Percentiles rank a stretch among this genome's conserved stretches.
phyloP scores from a whole-genome alignment of 2,113 vertebrate species.

The Silurus asotus region DNA sequence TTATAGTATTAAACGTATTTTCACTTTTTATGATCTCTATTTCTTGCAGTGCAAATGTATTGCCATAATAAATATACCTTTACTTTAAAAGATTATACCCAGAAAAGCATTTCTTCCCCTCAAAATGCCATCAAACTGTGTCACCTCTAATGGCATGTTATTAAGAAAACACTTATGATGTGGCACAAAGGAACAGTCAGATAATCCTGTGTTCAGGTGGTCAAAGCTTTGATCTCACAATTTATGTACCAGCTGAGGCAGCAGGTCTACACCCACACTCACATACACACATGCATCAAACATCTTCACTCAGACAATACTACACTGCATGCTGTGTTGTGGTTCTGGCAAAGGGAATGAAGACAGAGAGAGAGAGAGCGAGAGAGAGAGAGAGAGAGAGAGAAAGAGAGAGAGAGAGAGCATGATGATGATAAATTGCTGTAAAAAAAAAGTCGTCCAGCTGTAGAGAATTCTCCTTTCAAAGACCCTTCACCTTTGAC shows the following conservation, averaged over 20 bases:
- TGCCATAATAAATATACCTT: neutral
- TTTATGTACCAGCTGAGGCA: conserved; percentile 39
- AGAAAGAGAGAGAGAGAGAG: conserved; percentile 15
- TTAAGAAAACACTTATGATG: neutral
- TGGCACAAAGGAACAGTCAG: neutral
- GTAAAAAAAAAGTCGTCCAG: conserved; percentile 32
- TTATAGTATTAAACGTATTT: too few species aligned
- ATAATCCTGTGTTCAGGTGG: conserved; percentile 25
- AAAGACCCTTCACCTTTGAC: conserved; percentile 45
- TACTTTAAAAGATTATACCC: neutral
- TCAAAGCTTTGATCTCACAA: conserved; percentile 39
- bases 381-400: conserved; percentile 20
- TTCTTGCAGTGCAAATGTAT: neutral
- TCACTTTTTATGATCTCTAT: too few species aligned
- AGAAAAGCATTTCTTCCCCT: neutral
- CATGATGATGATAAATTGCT: conserved; percentile 45
- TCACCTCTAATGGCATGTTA: neutral
- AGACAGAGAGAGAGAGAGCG: conserved; percentile 18
- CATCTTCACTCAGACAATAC: conserved; percentile 25
- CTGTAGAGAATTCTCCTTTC: conserved; percentile 33
- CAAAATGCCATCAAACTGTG: neutral
- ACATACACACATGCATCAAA: conserved; percentile 37
- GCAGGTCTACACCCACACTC: conserved; percentile 19
- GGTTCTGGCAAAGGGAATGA: conserved; percentile 22
- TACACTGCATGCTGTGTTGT: conserved; percentile 44